These are phyloP conservation scores for Hoplodrina ambigua DNA, from an alignment of 2,888 invertebrate species.

Conservation along the genomic window DNA sequence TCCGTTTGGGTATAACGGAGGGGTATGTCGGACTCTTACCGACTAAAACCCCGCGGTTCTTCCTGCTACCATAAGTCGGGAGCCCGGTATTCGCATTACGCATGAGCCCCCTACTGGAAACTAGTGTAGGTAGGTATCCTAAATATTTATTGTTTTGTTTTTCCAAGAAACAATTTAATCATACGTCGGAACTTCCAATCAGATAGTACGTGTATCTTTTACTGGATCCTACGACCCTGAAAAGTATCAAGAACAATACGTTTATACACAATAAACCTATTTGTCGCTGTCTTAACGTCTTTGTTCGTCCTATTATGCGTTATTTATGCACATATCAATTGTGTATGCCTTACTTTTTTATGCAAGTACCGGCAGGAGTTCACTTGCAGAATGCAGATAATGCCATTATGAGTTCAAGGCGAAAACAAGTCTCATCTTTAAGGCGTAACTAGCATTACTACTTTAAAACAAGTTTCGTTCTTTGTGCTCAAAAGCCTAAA, in stretches of 20 bases:
- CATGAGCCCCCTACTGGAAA: no score
- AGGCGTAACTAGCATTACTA: constrained; percentile 15
- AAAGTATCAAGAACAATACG: constrained; percentile 41
- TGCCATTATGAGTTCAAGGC: constrained; percentile 68
- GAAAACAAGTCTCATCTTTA: constrained; percentile 40
- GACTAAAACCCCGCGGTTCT: no score
- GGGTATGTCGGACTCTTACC: no score
- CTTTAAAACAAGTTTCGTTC: constrained; percentile 43
- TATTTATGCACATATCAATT: constrained; percentile 52
- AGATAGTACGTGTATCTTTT: neutral
- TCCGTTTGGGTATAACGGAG: no score
- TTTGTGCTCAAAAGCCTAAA: constrained; percentile 27
- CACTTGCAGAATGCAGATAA: constrained; percentile 61
- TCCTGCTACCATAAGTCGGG: no score
- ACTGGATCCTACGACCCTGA: constrained; percentile 37
- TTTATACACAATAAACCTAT: constrained; percentile 27
- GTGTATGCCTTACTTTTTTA: constrained; percentile 50
- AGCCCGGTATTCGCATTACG: no score
- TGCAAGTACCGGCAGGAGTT: constrained; percentile 33
- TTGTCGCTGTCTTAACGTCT: constrained; percentile 33
- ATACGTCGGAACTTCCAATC: neutral
- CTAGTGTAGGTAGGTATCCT: constrained; percentile 1
- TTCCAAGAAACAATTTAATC: constrained; percentile 4
- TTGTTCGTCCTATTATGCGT: constrained; percentile 41
- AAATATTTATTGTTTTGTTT: constrained; percentile 7